Evolutionary conservation across 2,113 vertebrate species (phyloP), one percentile per base, ranked within the genome.

Genomic region (Crotalus helleri): DNA sequence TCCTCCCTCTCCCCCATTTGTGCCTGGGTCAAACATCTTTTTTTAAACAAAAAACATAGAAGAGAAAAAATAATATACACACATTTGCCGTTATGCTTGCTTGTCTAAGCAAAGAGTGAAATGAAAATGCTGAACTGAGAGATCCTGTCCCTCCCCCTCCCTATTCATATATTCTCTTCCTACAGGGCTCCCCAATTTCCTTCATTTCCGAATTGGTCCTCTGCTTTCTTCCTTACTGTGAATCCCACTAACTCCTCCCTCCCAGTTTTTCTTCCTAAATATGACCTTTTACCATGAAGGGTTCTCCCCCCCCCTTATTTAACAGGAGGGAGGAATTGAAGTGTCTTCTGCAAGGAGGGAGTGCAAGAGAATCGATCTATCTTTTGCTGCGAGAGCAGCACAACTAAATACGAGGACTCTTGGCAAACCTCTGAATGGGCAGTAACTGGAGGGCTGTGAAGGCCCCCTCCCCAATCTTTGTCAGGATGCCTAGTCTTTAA

Each of bases 121-220:
- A 74, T 94, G 93, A 94, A 96, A 93, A 96, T 96, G 97, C 96
- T 58, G 96, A 96, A 95, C 87, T 92, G 94, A 94, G 92, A 95
- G 93, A 96, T 94, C 33, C 74, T 87, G 92, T 53, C 92, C 24
- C 87, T 44, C 86, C 93, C 92, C 93, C 94, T 87, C 93, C 94
- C 96, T 96, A 88, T 95, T 96, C 95, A 96, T 81, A 69, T 88
- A 33, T 39, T 92, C 95, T 94, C 96, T 96, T 96, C 94, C 96
- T 96, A 91, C 95, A 81, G 93, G 49, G 94, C 94, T 95, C 93
- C 93, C 94, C 93, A 95, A 94, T 94, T 92, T 94, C 93, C 94
- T 96, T 96, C 94, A 94, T 96, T 97, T 96, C 93, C 95, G 96
- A 96, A 95, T 96, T 95, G 94, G 96, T 96, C 95, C 91, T 24